Evolutionary conservation across 2,113 vertebrate genomes (phyloP).

Genomic region (Cryptomyrus ogoouensis): DNA sequence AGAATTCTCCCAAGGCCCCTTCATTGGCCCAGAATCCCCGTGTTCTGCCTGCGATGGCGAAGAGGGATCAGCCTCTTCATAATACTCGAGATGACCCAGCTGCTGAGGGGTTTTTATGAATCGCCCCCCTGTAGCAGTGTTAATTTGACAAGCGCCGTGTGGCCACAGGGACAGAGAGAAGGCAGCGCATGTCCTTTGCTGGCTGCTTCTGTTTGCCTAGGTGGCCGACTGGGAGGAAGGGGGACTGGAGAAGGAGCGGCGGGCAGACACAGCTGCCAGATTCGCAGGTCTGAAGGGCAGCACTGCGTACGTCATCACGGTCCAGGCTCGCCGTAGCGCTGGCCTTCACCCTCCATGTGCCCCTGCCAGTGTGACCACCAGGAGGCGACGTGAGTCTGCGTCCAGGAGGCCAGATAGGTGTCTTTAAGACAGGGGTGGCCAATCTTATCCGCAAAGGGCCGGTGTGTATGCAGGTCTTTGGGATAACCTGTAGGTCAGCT

Average conservation of each 20-base stretch:
- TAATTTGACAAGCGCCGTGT: background rate
- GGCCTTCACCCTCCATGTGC: conserved; percentile 74
- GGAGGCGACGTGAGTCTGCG: conserved; percentile 77
- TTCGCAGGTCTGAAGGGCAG: conserved; percentile 73
- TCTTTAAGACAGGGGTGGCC: no score
- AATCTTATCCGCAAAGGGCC: no score
- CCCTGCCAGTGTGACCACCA: conserved; percentile 75
- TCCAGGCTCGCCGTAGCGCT: conserved; percentile 77
- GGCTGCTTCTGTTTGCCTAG: conserved; percentile 47
- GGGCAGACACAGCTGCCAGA: conserved; percentile 58
- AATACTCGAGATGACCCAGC: background rate
- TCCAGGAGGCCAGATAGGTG: background rate
- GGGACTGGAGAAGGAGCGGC: conserved; percentile 64
- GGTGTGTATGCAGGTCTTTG: no score
- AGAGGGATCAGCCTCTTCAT: background rate
- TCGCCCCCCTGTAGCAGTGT: background rate
- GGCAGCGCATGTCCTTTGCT: background rate
- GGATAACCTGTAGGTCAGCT: no score
- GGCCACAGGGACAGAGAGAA: background rate
- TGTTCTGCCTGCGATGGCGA: background rate
- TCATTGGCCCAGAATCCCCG: background rate
- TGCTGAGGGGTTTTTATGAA: background rate
- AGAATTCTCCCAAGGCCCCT: background rate
- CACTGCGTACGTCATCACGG: conserved; percentile 69
- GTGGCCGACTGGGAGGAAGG: conserved; percentile 78